Conservation (phyloP, 2,888 invertebrate genomes). For the Odontothrips loti region DNA sequence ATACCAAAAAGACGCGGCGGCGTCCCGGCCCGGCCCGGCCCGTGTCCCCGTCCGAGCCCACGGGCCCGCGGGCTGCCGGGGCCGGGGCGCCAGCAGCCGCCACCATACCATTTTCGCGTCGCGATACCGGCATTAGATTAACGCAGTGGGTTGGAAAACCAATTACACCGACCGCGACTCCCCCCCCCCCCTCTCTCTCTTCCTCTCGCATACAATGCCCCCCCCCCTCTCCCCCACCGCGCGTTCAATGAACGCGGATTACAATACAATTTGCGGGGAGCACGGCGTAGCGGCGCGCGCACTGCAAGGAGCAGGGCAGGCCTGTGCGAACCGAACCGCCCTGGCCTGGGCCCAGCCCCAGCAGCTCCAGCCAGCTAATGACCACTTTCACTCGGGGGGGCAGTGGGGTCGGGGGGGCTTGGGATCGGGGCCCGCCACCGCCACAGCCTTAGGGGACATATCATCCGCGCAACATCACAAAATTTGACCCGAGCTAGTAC, state of each 20-base stretch:
- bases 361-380: slow-evolving; percentile 3
- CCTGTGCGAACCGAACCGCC: slow-evolving; percentile 10
- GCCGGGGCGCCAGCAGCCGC: too few relatives aligned
- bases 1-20: too few relatives aligned
- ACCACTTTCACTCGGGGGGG: slow-evolving; percentile 18
- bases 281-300: not conserved
- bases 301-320: not conserved
- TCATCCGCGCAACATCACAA: too few relatives aligned
- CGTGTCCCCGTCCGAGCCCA: too few relatives aligned
- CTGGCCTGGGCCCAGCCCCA: too few relatives aligned
- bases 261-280: slow-evolving; percentile 17
- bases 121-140: too few relatives aligned
- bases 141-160: too few relatives aligned
- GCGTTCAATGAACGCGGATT: not conserved
- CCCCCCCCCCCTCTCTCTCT: not conserved
- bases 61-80: too few relatives aligned
- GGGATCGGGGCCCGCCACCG: not conserved
- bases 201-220: not conserved
- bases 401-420: not conserved
- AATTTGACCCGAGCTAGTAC: too few relatives aligned
- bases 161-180: not conserved
- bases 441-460: too few relatives aligned
- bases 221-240: not conserved
- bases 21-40: too few relatives aligned
- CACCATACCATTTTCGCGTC: too few relatives aligned